Evolutionary conservation across 2,888 invertebrate genomes (phyloP).

Genomic region (Anarsia innoxiella): DNA sequence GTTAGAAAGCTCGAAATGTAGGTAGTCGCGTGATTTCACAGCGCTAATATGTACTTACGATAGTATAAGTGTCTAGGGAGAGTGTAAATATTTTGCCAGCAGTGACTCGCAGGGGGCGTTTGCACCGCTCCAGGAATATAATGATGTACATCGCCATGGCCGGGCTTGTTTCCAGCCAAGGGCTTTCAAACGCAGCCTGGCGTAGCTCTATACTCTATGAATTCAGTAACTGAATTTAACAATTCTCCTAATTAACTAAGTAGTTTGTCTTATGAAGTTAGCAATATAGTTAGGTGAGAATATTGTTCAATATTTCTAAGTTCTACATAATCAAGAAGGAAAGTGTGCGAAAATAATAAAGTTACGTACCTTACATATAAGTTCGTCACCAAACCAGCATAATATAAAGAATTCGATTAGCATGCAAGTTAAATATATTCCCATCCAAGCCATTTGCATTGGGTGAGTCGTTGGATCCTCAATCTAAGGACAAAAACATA

Average conservation of each 20-base stretch:
- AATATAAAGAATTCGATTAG: slow-evolving; percentile 67
- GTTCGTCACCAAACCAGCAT: slow-evolving; percentile 69
- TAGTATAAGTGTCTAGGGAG: slow-evolving; percentile 68
- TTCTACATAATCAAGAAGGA: too few relatives aligned
- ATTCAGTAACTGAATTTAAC: too few relatives aligned
- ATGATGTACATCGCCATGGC: slow-evolving; percentile 51
- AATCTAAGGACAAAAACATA: slow-evolving; percentile 35
- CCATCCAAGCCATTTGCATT: slow-evolving; percentile 69
- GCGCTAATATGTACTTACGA: slow-evolving; percentile 46
- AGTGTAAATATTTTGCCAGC: slow-evolving; percentile 73
- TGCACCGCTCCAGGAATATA: slow-evolving; percentile 66
- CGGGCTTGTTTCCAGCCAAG: slow-evolving; percentile 56
- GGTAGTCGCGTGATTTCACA: too few relatives aligned
- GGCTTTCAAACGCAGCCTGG: slow-evolving; percentile 68
- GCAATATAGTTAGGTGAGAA: too few relatives aligned
- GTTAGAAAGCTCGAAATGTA: too few relatives aligned
- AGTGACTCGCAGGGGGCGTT: slow-evolving; percentile 63
- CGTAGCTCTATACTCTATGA: slow-evolving; percentile 66
- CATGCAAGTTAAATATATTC: slow-evolving; percentile 67
- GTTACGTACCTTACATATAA: slow-evolving; percentile 56
- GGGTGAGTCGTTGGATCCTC: slow-evolving; percentile 63
- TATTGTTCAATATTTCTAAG: too few relatives aligned
- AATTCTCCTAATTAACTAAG: too few relatives aligned
- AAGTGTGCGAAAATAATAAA: too few relatives aligned
- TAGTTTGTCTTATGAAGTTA: too few relatives aligned